These are phyloP conservation scores for Halcyon leucocephala DNA, from an alignment of 2,797 vertebrate species.

Conservation along the genomic window DNA sequence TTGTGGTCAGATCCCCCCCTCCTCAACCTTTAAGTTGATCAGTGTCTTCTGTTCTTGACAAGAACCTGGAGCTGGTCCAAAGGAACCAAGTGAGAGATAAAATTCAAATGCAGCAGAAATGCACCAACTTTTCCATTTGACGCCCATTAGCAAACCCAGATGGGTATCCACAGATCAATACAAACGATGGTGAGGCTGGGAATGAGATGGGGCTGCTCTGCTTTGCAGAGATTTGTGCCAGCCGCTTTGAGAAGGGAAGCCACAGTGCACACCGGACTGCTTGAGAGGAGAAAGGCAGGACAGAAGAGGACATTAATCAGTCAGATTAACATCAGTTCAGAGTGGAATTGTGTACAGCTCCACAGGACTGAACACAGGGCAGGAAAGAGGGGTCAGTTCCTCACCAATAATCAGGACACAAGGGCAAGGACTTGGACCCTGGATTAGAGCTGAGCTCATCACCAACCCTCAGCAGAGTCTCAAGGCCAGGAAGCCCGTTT, in stretches of 20 bases:
- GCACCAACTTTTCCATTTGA: not conserved
- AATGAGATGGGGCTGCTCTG: not conserved
- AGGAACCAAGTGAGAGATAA: not conserved
- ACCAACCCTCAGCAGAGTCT: not conserved
- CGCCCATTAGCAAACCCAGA: not conserved
- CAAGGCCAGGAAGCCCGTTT: not conserved
- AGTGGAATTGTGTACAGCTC: not conserved
- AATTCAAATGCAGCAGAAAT: not conserved
- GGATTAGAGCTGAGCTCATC: not conserved
- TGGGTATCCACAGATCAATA: not conserved
- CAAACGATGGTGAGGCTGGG: not conserved
- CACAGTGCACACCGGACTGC: not conserved
- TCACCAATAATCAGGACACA: not conserved
- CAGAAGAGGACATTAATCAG: not conserved
- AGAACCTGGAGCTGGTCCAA: slow-evolving; percentile 39
- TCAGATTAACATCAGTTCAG: not conserved
- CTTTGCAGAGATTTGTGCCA: not conserved
- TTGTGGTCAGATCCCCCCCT: not conserved
- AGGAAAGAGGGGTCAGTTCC: not conserved
- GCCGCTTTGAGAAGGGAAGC: not conserved
- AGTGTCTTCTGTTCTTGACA: slow-evolving; percentile 19
- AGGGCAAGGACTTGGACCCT: not conserved
- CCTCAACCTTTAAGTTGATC: not conserved
- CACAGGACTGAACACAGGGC: not conserved
- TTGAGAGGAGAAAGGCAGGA: not conserved